Conservation (phyloP, 2,888 invertebrate genomes). For the Andrena dorsata region DNA sequence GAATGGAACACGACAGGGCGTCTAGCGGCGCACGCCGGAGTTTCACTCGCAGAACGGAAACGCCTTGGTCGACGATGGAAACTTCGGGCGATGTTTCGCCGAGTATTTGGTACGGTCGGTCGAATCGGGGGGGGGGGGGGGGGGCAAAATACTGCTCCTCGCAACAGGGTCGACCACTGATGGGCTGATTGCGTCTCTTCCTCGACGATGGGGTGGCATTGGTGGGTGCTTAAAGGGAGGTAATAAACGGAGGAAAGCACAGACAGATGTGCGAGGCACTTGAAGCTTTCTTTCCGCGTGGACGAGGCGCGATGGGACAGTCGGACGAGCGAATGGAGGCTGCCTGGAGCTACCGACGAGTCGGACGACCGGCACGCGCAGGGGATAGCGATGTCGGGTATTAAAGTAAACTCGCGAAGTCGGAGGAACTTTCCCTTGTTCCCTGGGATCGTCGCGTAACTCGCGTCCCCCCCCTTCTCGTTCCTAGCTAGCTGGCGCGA, state of each 20-base stretch:
- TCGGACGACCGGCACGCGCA: neutral
- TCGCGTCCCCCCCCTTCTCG: slow-evolving; percentile 41
- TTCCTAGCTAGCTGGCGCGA: no score
- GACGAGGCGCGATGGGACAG: neutral
- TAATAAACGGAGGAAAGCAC: no score
- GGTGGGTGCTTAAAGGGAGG: no score
- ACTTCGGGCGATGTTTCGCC: slow-evolving; percentile 47
- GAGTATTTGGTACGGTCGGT: neutral
- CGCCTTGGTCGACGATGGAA: slow-evolving; percentile 34
- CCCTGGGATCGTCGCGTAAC: slow-evolving; percentile 50
- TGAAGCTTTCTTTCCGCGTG: no score
- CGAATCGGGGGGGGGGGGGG: neutral
- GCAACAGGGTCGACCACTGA: neutral
- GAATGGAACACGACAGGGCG: slow-evolving; percentile 56
- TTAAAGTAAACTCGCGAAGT: slow-evolving; percentile 55
- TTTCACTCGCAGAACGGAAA: slow-evolving; percentile 55
- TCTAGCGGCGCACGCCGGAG: slow-evolving; percentile 45
- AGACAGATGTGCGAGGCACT: no score
- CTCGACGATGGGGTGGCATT: no score
- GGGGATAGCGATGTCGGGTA: slow-evolving; percentile 10
- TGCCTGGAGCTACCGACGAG: neutral
- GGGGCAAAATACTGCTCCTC: neutral
- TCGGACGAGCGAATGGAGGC: neutral
- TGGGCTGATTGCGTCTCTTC: no score
- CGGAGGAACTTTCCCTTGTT: slow-evolving; percentile 48